These are phyloP conservation scores for Rhombomys opimus DNA, from an alignment of 2,113 vertebrate species.

Conservation along the genomic window DNA sequence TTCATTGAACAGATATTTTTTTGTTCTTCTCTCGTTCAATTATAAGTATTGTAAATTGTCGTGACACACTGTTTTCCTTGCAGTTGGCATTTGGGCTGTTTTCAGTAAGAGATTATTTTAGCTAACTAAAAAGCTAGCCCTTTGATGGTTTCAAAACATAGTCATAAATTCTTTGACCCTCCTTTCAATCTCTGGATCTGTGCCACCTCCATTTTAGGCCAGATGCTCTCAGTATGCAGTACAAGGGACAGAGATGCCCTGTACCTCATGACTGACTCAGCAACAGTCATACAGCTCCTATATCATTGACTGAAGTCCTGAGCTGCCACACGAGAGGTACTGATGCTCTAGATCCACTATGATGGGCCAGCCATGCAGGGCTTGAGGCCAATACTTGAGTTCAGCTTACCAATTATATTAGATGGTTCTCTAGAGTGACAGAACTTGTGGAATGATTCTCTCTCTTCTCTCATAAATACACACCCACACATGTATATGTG, in stretches of 20 bases:
- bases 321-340: neutral
- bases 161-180: neutral
- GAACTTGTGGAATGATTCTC: neutral
- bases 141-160: neutral
- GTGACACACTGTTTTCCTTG: conserved; percentile 4
- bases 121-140: neutral
- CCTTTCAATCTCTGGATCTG: neutral
- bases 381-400: neutral
- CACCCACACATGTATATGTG: too few species aligned
- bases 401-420: neutral
- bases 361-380: neutral
- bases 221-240: neutral
- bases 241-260: neutral
- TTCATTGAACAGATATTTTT: conserved; percentile 41
- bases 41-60: neutral
- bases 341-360: neutral
- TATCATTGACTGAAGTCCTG: neutral
- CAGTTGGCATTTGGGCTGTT: neutral
- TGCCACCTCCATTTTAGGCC: neutral
- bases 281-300: neutral
- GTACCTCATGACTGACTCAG: neutral
- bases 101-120: neutral
- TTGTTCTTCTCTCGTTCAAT: conserved; percentile 14
- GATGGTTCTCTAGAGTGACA: neutral
- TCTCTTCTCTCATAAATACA: neutral